Percentiles rank a stretch among this genome's conserved stretches.
Evolutionary conservation across 2,888 invertebrate species (phyloP).

Genomic region (Drosophila prostipennis): DNA sequence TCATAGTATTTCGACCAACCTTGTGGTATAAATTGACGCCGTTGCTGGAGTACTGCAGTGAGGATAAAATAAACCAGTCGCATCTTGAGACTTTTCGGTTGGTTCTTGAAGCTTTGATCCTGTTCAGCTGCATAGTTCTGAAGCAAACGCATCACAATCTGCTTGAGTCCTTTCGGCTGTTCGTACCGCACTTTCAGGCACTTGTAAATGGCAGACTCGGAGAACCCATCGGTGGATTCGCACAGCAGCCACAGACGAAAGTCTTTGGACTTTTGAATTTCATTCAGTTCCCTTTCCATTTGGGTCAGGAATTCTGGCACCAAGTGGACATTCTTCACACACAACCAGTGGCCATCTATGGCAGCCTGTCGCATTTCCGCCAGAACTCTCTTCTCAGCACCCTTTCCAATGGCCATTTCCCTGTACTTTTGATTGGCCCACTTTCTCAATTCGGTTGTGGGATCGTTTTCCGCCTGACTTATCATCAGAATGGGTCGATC

Average conservation of each 20-base stretch:
- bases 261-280: constrained; percentile 84
- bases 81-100: constrained; percentile 85
- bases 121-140: constrained; percentile 87
- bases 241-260: constrained; percentile 94
- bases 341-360: constrained; percentile 89
- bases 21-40: constrained; percentile 96
- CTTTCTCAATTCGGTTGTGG: constrained; percentile 89
- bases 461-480: constrained; percentile 95
- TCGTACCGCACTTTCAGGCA: constrained; percentile 93
- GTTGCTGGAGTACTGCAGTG: constrained; percentile 95
- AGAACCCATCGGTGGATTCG: constrained; percentile 91
- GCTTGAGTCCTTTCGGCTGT: constrained; percentile 94
- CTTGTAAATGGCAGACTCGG: constrained; percentile 89
- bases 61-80: constrained; percentile 93
- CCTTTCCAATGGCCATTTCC: constrained; percentile 92
- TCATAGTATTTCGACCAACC: constrained; percentile 96
- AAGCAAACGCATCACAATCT: constrained; percentile 91
- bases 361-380: constrained; percentile 86
- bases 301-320: constrained; percentile 89
- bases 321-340: constrained; percentile 92
- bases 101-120: constrained; percentile 52
- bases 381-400: constrained; percentile 88
- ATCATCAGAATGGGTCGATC: constrained; percentile 92
- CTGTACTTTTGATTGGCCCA: constrained; percentile 85
- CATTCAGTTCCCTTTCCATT: constrained; percentile 88